Evolutionary conservation across 1,140 invertebrate genomes (phyloP).

Genomic region (Saccostrea cuccullata): DNA sequence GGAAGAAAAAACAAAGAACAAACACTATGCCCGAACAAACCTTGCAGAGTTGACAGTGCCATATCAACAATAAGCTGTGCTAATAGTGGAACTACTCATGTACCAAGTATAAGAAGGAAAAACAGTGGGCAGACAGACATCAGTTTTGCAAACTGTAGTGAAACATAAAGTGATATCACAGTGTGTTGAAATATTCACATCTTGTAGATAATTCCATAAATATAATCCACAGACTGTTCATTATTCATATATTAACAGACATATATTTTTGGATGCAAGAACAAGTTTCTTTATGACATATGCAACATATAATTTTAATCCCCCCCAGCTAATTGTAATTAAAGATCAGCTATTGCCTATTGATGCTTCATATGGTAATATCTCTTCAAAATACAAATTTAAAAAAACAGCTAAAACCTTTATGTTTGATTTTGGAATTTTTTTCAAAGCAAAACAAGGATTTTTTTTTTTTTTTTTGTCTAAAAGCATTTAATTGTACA

Average conservation of each 20-base stretch:
- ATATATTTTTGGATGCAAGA: no score
- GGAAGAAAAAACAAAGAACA: neutral
- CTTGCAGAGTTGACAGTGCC: neutral
- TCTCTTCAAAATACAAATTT: no score
- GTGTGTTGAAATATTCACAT: neutral
- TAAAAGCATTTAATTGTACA: no score
- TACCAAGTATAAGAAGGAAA: neutral
- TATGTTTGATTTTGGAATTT: no score
- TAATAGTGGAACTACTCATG: neutral
- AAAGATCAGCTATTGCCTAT: neutral
- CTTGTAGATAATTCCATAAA: no score
- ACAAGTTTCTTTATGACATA: neutral
- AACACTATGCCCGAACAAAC: neutral
- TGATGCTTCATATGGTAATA: no score
- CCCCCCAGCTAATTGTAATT: neutral
- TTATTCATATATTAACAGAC: no score
- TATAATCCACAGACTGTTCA: no score
- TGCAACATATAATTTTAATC: neutral
- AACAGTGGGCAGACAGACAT: neutral
- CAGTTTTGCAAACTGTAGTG: conserved; percentile 12
- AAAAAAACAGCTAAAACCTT: no score
- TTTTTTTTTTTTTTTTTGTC: no score
- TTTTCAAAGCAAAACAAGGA: no score
- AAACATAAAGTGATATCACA: neutral
- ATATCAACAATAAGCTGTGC: neutral